Conservation (phyloP, 1,140 invertebrate species). For the Cotesia typhae region DNA sequence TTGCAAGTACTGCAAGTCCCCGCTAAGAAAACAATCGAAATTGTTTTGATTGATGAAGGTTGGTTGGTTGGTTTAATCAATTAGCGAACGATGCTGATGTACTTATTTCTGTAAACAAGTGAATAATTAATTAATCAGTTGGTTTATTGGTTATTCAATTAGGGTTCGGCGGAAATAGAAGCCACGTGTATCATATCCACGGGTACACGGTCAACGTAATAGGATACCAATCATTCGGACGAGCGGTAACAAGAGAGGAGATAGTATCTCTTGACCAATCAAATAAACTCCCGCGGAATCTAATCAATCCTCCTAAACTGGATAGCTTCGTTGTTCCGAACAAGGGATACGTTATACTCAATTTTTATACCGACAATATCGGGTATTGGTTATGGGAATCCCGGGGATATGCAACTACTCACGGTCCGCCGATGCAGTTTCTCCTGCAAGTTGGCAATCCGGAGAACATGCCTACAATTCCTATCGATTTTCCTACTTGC, state of each 20-base stretch:
- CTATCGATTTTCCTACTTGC: slow-evolving; percentile 43
- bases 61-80: slow-evolving; percentile 20
- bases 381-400: slow-evolving; percentile 54
- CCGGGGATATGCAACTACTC: slow-evolving; percentile 40
- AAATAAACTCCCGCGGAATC: slow-evolving; percentile 59
- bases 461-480: slow-evolving; percentile 41
- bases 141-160: not conserved
- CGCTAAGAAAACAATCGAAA: slow-evolving; percentile 41
- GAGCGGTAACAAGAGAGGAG: slow-evolving; percentile 44
- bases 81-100: not conserved
- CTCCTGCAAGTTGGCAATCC: slow-evolving; percentile 38
- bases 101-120: not conserved
- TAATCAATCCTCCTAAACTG: slow-evolving; percentile 47
- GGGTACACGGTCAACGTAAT: slow-evolving; percentile 48
- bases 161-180: slow-evolving; percentile 48
- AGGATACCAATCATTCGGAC: slow-evolving; percentile 39
- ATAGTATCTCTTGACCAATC: slow-evolving; percentile 50
- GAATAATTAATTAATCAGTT: not conserved
- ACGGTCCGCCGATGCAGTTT: slow-evolving; percentile 40
- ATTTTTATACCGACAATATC: slow-evolving; percentile 49
- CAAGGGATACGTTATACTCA: slow-evolving; percentile 50
- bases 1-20: slow-evolving; percentile 46
- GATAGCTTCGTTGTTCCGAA: slow-evolving; percentile 54
- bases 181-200: slow-evolving; percentile 48
- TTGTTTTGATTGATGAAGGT: slow-evolving; percentile 52